Evolutionary conservation across 1,140 invertebrate genomes (phyloP).

Genomic region (Bombus vancouverensis): DNA sequence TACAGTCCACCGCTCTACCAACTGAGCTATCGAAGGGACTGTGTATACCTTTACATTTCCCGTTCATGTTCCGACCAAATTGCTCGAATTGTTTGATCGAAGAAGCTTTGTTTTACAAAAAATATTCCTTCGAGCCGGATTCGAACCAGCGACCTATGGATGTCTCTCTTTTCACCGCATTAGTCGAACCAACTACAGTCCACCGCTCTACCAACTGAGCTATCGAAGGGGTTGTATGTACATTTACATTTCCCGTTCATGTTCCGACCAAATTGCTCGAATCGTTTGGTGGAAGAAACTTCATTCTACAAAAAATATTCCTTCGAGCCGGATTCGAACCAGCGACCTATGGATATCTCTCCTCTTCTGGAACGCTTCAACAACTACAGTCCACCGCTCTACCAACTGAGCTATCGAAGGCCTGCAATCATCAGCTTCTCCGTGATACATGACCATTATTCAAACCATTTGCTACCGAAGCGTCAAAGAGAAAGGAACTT

Average conservation of each 20-base stretch:
- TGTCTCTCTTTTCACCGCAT: background rate
- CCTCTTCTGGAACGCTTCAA: too few species aligned
- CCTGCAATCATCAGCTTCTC: background rate
- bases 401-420: slow-evolving; percentile 91
- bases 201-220: slow-evolving; percentile 95
- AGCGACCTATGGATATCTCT: slow-evolving; percentile 71
- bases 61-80: too few species aligned
- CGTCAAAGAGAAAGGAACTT: slow-evolving; percentile 47
- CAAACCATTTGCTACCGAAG: slow-evolving; percentile 34
- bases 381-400: slow-evolving; percentile 86
- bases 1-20: slow-evolving; percentile 95
- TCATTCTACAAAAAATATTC: slow-evolving; percentile 41
- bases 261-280: background rate
- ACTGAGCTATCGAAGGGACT: slow-evolving; percentile 85
- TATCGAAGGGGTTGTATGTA: slow-evolving; percentile 57
- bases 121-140: slow-evolving; percentile 72
- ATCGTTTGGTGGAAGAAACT: rapidly evolving
- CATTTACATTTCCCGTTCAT: too few species aligned
- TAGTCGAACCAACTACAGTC: slow-evolving; percentile 81
- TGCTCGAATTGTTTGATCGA: too few species aligned
- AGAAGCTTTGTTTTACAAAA: background rate
- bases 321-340: slow-evolving; percentile 75
- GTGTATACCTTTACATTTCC: rapidly evolving
- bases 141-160: slow-evolving; percentile 75
- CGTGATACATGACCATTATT: background rate